phyloP scores from a whole-genome alignment of 2,113 vertebrate species.

The Tupaia chinensis region DNA sequence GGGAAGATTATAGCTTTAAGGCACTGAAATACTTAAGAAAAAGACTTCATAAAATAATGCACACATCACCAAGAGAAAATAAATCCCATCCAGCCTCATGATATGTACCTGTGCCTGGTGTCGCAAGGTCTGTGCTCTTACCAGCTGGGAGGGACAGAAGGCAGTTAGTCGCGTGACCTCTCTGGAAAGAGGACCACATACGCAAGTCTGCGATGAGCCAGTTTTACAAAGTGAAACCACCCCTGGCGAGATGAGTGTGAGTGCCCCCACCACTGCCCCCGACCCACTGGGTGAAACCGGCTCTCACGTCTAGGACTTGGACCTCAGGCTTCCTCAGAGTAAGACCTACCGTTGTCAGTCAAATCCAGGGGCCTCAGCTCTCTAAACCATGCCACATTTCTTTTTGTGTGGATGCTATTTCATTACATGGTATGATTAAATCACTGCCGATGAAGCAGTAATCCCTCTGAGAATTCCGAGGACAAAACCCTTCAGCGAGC shows the following conservation, averaged over 20 bases:
- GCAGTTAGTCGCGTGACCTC: too few species aligned
- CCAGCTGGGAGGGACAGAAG: not conserved
- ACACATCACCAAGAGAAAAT: not conserved
- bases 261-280: accelerated
- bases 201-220: not conserved
- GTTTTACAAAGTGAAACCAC: conserved; percentile 23
- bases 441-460: not conserved
- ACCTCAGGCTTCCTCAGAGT: not conserved
- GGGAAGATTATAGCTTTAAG: not conserved
- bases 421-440: not conserved
- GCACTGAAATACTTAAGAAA: conserved; percentile 7
- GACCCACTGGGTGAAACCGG: not conserved
- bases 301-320: not conserved
- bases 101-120: not conserved
- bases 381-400: not conserved
- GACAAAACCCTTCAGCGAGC: not conserved
- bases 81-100: not conserved
- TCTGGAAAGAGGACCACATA: not conserved
- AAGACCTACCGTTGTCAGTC: not conserved
- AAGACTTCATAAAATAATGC: not conserved
- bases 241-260: not conserved
- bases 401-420: not conserved
- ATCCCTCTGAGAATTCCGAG: not conserved
- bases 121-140: not conserved
- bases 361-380: not conserved